Base-by-base conservation (phyloP, 92 coral and sea anemone genomes). In the Heliopora coerulea region DNA sequence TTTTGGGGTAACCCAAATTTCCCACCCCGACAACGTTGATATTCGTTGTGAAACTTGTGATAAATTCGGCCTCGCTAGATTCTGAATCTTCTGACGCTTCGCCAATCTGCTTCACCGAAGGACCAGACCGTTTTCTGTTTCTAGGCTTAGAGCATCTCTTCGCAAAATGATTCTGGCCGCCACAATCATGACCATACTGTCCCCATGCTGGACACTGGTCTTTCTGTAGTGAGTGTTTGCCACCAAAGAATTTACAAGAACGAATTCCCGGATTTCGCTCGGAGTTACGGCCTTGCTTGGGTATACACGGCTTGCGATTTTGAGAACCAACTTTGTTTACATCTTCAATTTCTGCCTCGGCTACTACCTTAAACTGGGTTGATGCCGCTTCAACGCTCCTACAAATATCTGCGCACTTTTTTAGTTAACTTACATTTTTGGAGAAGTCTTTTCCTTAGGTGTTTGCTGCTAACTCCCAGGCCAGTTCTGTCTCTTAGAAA, bases 161-260 rank as follows among this genome's bases (percentile, higher is more conserved):
- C 6, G 73, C 61, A 30, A 66, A 72, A 46, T 73, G 81, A 49
- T 73, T 84, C 54, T 75, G 30, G 24, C 84, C 73, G 34, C 75
- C 61, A 59, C 84, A 84, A 12, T 72, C 56, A 18, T 21, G 58
- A 49, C 82, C 58, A 15, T 31, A 75, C 24, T 57, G 23, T 15
- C 83, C 79, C 75, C 80, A 78, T 19, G 84, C 82, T 19, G 78
- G 84, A 35, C 82, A 72, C 67, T 61, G 63, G 23, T 66, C 83
- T 19, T 68, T 79, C 33, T 18, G 44, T 9, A 61, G 26, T 21
- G 31, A 17, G 56, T 79, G 82, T 18, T 54, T 19, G 19, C 80
- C 74, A 11, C 78, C 78, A 8, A 84, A 79, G 59, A 79, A 84
- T 19, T 64, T 73, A 27, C 72, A 59, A 1, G 64, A 33, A 19